phyloP scores from a whole-genome alignment of 2,797 vertebrate genomes.

The Cheirogaleus major region DNA sequence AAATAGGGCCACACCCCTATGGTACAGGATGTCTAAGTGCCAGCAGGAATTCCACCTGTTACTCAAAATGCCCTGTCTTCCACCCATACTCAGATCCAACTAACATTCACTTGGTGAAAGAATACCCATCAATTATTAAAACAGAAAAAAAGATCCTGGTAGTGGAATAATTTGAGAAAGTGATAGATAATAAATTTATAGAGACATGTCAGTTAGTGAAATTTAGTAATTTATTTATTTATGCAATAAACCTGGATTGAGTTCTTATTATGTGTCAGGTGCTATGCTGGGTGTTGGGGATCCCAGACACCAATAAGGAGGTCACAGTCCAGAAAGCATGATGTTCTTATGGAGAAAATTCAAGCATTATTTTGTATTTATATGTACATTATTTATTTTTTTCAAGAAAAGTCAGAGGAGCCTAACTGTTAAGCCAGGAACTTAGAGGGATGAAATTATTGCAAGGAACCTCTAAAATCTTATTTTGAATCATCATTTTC shows the following conservation, averaged over 20 bases:
- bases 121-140: neutral
- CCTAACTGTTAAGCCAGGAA: neutral
- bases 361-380: neutral
- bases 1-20: neutral
- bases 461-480: neutral
- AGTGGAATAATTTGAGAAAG: neutral
- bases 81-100: neutral
- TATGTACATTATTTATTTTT: neutral
- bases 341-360: neutral
- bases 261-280: neutral
- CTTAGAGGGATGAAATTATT: neutral
- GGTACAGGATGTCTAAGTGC: rapidly evolving
- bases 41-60: neutral
- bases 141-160: neutral
- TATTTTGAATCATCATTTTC: neutral
- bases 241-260: neutral
- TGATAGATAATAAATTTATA: neutral
- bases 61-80: neutral
- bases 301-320: neutral
- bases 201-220: neutral
- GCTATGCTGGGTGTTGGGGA: neutral
- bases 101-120: neutral
- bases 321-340: neutral
- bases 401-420: neutral
- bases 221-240: neutral